phyloP scores from a whole-genome alignment of 2,888 invertebrate genomes.

The Antitype chi region DNA sequence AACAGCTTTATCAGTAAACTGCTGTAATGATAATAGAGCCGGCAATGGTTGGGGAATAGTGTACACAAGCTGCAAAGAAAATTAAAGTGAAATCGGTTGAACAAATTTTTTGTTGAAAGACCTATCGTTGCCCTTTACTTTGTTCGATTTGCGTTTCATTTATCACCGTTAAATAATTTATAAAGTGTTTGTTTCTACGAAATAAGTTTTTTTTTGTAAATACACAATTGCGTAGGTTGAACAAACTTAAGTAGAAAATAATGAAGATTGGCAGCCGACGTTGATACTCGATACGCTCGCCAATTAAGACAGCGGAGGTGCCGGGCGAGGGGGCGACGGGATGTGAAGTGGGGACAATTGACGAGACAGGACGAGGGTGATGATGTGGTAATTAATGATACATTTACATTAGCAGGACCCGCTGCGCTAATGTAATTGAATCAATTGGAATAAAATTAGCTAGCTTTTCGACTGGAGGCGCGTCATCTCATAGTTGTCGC shows the following conservation, averaged over 20 bases:
- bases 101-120: background rate
- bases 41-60: background rate
- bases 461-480: background rate
- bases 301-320: background rate
- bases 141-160: background rate
- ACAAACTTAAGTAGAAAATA: slow-evolving; percentile 5
- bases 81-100: background rate
- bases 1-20: background rate
- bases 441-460: background rate
- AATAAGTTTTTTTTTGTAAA: slow-evolving; percentile 2
- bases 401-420: background rate
- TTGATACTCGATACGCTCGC: slow-evolving; percentile 11
- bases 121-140: background rate
- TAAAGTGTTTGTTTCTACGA: background rate
- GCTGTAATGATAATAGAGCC: background rate
- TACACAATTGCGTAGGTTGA: background rate
- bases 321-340: background rate
- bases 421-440: background rate
- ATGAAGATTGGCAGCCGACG: slow-evolving; percentile 18
- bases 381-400: background rate
- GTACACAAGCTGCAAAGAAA: background rate
- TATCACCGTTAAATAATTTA: background rate
- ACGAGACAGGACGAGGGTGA: background rate
- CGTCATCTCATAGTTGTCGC: background rate
- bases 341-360: background rate